Base-by-base conservation (phyloP, 1,140 invertebrate genomes). In the Psix sp. region DNA sequence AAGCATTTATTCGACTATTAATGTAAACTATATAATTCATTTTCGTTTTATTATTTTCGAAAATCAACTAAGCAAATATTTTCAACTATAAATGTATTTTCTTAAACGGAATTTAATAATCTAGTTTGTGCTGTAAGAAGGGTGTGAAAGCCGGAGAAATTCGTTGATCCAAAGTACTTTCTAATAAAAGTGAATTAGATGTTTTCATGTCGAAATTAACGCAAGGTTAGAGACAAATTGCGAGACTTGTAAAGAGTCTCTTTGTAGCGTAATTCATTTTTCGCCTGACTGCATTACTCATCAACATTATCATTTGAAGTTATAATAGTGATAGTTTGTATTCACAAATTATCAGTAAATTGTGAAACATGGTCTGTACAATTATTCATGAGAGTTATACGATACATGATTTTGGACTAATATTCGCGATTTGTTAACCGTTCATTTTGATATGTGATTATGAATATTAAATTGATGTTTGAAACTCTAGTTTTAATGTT, bases 231-330 rank as follows among this genome's bases (percentile, higher is more conserved):
- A 42, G 51, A 56, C 38, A 39, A 45, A 52, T 45, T 42, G 45
- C 54, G 18, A 21, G 14, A 36, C 16, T 49, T 70, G 40, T 54
- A 54, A 70, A 62, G 40, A 11, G 20, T 5, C 20, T 16, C 35
- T 59, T 43, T 65, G 35, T 72, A 39, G 56, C 45, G 60, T 72
- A 65, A 72, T 72, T 60, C 52, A 59, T 59, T 72, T 72, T 65
- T 45, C 13, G 40, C 52, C 26, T 40, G 40, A 48, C 10, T 72
- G 68, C 38, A 38, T 72, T 35, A 36, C 39, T 60, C 60, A 54
- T 59, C 46, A 72, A 72, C 46, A 65, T 65, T 72, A 72, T 65
- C 59, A 72, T 72, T 72, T 72, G 39, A 59, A 72, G 54, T n/a
- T n/a, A 65, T 72, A 72, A 72, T 65, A 65, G 52, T 52, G 26